Evolutionary conservation across 2,888 invertebrate genomes (phyloP).

Genomic region (Antheraea yamamai): DNA sequence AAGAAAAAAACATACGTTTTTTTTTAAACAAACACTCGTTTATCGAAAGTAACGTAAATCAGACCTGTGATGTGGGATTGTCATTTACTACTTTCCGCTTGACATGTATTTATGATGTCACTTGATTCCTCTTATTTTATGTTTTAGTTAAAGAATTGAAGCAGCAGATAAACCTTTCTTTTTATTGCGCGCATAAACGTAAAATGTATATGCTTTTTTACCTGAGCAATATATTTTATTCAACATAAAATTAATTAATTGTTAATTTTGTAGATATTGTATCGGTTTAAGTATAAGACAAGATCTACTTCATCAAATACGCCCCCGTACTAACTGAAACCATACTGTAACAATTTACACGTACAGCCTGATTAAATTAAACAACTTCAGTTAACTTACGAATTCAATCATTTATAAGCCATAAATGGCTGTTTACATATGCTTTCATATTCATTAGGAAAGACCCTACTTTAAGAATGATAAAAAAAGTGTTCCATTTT

Average conservation of each 20-base stretch:
- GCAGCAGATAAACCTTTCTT: neutral
- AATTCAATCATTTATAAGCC: neutral
- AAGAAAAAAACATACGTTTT: neutral
- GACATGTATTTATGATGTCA: slow-evolving; percentile 10
- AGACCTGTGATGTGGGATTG: slow-evolving; percentile 27
- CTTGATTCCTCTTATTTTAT: slow-evolving; percentile 3
- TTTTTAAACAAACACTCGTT: slow-evolving; percentile 17
- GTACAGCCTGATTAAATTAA: neutral
- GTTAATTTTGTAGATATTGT: neutral
- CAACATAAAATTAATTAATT: neutral
- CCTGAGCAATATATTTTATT: neutral
- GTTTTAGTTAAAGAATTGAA: neutral
- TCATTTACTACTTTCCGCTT: slow-evolving; percentile 7
- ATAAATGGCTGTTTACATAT: slow-evolving; percentile 12
- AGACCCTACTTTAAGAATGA: neutral
- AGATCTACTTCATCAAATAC: neutral
- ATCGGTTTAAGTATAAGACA: neutral
- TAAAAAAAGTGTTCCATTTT: slow-evolving; percentile 27
- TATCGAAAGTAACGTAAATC: slow-evolving; percentile 46
- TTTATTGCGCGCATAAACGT: neutral
- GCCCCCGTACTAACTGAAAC: neutral
- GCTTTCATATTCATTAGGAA: slow-evolving; percentile 7
- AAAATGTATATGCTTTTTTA: neutral
- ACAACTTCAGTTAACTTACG: neutral
- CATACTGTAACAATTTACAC: neutral